Base-by-base conservation (phyloP, 2,113 vertebrate genomes). In the Hyperoodon ampullatus region DNA sequence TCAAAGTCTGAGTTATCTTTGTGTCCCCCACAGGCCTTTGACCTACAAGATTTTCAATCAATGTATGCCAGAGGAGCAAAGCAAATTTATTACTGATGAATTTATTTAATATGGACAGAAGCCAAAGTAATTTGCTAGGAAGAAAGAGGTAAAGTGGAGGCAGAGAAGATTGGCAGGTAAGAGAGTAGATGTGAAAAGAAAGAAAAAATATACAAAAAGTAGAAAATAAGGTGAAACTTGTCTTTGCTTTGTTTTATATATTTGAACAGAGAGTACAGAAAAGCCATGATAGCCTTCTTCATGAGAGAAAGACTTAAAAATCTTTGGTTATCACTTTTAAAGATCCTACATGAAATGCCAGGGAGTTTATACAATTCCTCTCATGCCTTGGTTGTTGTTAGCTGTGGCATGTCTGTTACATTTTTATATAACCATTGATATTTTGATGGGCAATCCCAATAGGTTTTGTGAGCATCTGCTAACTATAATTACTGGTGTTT, bases 381-480 rank as follows among this genome's bases (percentile, higher is more conserved):
- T 96, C 78, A 72, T 47, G 90, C 86, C n/a, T 30, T 90, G 66
- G 44, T 35, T 50, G 15, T 35, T 92, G 74, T 74, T 63, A 83
- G 30, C 44, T 66, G 33, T 72, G 39, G 65, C 44, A 39, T 75
- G 47, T 44, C 82, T 93, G 66, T 71, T 77, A 61, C 4, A 33
- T 12, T 72, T n/a, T 91, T 90, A 68, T 39, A 47, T 53, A 70
- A 86, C 61, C 44, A 26, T 14, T 53, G 75, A 68, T 88, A 78
- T 81, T 86, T 78, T 92, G 12, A 86, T 72, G 12, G 61, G 72
- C 47, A 96, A 86, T 44, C 94, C 47, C 58, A 81, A 50, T 53
- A 85, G 55, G 72, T 84, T 94, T 55, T 60, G 58, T 91, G 33
- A 96, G 35, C 80, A 88, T 94, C 88, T 96, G 85, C 77, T 97